Conservation (phyloP, 2,113 vertebrate species). For the Cryptoleucopteryx plumbea region DNA sequence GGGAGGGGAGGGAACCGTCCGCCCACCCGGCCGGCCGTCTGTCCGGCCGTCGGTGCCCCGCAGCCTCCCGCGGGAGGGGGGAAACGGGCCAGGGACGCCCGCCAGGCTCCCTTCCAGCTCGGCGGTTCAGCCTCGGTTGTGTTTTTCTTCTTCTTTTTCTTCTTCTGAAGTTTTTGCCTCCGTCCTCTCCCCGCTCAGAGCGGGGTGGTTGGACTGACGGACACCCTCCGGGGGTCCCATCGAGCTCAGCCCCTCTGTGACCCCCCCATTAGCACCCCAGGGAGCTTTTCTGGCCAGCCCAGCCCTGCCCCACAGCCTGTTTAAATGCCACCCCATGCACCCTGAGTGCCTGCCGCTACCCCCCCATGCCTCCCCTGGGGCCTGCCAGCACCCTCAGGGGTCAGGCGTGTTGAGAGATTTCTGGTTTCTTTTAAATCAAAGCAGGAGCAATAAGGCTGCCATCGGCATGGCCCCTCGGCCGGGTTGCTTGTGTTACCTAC, state of each 20-base stretch:
- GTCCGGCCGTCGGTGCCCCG: fast-evolving
- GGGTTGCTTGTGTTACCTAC: fast-evolving
- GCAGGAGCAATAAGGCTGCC: background rate
- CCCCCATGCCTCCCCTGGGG: no score
- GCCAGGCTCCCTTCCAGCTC: background rate
- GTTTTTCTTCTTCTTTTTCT: background rate
- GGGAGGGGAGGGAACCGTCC: background rate
- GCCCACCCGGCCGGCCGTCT: background rate
- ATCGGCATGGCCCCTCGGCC: fast-evolving
- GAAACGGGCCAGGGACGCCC: no score
- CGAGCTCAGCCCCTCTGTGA: background rate
- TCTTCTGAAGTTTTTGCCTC: background rate
- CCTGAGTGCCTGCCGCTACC: background rate
- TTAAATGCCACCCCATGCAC: no score
- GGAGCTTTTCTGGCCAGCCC: background rate
- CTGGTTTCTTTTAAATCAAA: background rate
- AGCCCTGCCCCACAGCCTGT: no score
- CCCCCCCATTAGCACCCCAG: no score
- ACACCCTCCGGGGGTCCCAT: background rate
- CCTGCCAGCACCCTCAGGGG: background rate
- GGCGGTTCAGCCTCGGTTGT: fast-evolving
- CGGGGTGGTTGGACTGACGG: background rate
- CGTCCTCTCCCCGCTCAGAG: fast-evolving
- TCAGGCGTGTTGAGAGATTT: background rate
- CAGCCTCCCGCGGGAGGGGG: background rate